Conservation (phyloP, 2,888 invertebrate genomes). For the Hyposoter dolosus region DNA sequence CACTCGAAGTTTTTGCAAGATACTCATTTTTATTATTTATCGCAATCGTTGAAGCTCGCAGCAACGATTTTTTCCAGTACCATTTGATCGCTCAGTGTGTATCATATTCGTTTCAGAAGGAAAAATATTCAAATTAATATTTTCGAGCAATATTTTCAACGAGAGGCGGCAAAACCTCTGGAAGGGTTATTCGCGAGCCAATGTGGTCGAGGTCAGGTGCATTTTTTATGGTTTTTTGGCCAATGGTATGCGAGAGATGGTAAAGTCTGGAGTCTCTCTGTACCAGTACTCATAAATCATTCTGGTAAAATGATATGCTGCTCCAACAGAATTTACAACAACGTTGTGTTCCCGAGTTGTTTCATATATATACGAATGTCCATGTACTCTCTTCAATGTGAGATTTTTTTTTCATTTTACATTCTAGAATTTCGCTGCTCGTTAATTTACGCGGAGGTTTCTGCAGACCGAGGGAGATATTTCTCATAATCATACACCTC, state of each 20-base stretch:
- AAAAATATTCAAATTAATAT: background rate
- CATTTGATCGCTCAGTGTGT: too few relatives aligned
- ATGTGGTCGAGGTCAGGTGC: slow-evolving; percentile 61
- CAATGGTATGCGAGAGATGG: slow-evolving; percentile 13
- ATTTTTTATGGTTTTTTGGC: slow-evolving; percentile 55
- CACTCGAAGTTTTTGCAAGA: background rate
- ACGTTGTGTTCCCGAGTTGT: background rate
- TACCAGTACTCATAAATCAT: slow-evolving; percentile 59
- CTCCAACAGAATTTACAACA: slow-evolving; percentile 18
- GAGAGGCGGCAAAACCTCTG: slow-evolving; percentile 25
- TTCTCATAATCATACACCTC: slow-evolving; percentile 39
- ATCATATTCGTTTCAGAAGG: background rate
- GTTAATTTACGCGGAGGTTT: slow-evolving; percentile 5
- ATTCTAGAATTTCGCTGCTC: background rate
- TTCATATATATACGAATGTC: background rate
- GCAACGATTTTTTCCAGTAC: background rate
- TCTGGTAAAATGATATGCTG: slow-evolving; percentile 53
- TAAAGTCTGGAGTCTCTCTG: background rate
- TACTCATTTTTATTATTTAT: background rate
- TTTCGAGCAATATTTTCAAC: slow-evolving; percentile 3
- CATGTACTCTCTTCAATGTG: background rate
- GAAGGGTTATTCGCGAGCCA: slow-evolving; percentile 26
- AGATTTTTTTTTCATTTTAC: background rate
- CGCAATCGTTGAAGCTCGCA: background rate
- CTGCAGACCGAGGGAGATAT: slow-evolving; percentile 19